These are phyloP conservation scores for Linepithema humile DNA, from an alignment of 1,140 invertebrate genomes.

Conservation along the genomic window DNA sequence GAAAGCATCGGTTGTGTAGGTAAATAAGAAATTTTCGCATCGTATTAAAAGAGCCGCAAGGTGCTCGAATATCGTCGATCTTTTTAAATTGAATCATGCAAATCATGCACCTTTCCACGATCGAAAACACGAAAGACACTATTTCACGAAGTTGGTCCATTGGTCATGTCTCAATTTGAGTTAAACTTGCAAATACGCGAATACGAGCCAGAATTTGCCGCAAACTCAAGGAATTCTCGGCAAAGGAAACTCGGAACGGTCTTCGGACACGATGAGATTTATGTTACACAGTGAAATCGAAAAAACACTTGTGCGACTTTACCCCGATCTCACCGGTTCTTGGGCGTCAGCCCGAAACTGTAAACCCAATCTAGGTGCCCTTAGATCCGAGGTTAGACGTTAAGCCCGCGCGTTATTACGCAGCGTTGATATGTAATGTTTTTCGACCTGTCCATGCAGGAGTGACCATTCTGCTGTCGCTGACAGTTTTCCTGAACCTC, in stretches of 20 bases:
- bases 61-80: neutral
- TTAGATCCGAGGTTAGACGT: constrained; percentile 30
- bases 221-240: neutral
- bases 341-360: neutral
- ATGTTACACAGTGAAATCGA: neutral
- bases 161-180: neutral
- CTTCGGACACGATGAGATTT: neutral
- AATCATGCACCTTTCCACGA: neutral
- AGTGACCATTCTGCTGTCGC: constrained; percentile 98
- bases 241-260: neutral
- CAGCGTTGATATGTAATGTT: constrained; percentile 48
- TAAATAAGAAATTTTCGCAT: neutral
- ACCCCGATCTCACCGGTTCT: constrained; percentile 1
- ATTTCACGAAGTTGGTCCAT: neutral
- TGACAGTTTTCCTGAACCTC: constrained; percentile 98
- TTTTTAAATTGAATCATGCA: neutral
- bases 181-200: constrained; percentile 1
- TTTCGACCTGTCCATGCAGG: constrained; percentile 87
- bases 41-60: neutral
- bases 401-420: constrained; percentile 22
- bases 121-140: neutral
- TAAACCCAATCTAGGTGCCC: neutral
- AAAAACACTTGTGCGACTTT: neutral
- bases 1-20: neutral
- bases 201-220: neutral